Percentiles rank a stretch among this genome's conserved stretches.
phyloP scores from a whole-genome alignment of 2,888 invertebrate genomes.

The Arrhopalites spinosus region DNA sequence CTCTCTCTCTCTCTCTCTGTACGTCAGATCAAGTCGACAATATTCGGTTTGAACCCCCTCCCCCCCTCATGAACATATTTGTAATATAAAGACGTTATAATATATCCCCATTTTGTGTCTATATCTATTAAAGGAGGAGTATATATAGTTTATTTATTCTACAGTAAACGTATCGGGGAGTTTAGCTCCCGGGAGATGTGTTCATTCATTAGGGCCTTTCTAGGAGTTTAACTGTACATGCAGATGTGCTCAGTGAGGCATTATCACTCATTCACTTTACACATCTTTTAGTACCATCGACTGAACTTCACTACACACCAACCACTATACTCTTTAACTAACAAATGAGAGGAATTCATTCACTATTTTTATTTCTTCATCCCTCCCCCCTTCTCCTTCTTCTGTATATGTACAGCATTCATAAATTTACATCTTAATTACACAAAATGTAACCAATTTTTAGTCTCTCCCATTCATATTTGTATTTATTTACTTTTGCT shows the following conservation, averaged over 20 bases:
- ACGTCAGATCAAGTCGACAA: background rate
- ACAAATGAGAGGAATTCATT: background rate
- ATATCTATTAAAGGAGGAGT: background rate
- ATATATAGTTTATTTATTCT: slow-evolving; percentile 12
- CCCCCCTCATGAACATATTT: no score
- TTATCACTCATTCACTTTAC: slow-evolving; percentile 14
- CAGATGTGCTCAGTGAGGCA: slow-evolving; percentile 25
- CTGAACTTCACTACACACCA: no score
- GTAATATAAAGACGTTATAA: no score
- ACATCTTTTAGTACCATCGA: background rate
- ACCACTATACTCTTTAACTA: no score
- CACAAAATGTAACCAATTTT: background rate
- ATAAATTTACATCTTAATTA: background rate
- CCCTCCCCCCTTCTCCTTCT: background rate
- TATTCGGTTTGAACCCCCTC: no score
- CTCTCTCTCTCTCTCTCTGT: background rate
- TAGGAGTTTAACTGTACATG: slow-evolving; percentile 15
- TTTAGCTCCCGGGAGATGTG: slow-evolving; percentile 23
- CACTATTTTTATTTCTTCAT: background rate
- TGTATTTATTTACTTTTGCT: background rate
- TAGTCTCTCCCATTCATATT: background rate
- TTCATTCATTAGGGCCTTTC: slow-evolving; percentile 27
- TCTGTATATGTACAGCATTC: background rate
- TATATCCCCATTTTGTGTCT: background rate
- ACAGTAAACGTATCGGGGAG: background rate